Conservation (phyloP, 2,113 vertebrate genomes). For the Cyphomyrus plagiostoma region DNA sequence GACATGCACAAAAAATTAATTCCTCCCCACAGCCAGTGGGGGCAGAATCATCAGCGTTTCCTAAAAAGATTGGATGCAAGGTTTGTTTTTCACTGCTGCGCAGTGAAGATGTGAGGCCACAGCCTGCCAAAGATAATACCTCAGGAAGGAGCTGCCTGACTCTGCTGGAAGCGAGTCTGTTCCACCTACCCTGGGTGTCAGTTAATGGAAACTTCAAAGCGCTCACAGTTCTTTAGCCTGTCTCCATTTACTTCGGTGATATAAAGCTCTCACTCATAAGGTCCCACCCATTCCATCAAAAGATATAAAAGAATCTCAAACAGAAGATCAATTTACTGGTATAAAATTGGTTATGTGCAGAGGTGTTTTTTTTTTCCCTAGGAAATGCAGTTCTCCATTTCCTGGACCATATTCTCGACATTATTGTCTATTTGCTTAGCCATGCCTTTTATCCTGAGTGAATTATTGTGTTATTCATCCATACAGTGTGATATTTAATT, state of each 20-base stretch:
- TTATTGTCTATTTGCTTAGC: conserved; percentile 4
- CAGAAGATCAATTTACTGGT: conserved; percentile 11
- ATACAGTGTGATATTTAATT: neutral
- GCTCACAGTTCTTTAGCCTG: conserved; percentile 45
- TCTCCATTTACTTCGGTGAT: conserved; percentile 53
- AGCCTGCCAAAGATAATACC: conserved; percentile 49
- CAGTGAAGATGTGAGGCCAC: neutral
- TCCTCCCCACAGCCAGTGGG: neutral
- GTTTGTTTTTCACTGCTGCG: neutral
- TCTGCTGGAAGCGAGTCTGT: conserved; percentile 55
- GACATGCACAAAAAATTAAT: neutral
- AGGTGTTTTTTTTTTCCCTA: neutral
- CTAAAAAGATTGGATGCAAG: neutral
- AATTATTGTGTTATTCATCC: neutral
- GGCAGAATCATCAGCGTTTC: neutral
- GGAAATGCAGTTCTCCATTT: neutral
- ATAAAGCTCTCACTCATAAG: conserved; percentile 38
- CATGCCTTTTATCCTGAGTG: neutral
- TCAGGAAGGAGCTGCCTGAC: conserved; percentile 43
- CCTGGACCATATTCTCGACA: neutral
- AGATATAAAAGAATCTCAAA: conserved; percentile 27
- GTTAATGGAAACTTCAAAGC: conserved; percentile 65
- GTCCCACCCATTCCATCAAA: conserved; percentile 41
- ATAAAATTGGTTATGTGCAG: conserved; percentile 1
- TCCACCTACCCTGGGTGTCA: conserved; percentile 30